Base-by-base conservation (phyloP, 1,140 invertebrate genomes). In the Kradibia gibbosae region DNA sequence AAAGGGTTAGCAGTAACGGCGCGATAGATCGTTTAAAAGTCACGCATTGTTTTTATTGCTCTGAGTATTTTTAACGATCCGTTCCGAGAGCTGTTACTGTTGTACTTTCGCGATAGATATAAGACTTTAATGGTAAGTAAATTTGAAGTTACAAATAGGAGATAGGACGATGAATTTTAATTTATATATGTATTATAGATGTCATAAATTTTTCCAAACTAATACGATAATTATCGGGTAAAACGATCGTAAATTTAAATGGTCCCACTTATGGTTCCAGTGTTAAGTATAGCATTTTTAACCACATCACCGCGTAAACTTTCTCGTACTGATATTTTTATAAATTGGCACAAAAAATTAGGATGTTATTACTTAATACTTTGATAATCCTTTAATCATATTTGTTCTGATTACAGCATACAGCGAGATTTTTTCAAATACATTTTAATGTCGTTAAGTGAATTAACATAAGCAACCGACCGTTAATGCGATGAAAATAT, bases 31-130 rank as follows among this genome's bases (percentile, higher is more conserved):
- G 57, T 48, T 65, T 77, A 50, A 77, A 67, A 45, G 75, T 67
- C 60, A 62, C 60, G 57, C 75, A 25, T 67, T 77, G 42, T 77
- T 77, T 77, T 77, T 77, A 77, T 77, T 67, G 45, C 75, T 77
- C 57, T n/a, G 57, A 50, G 60, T 48, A 48, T 77, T 77, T 77
- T 67, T 65, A 65, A 67, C 75, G 34, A 65, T 53, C 73, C 73
- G 31, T 62, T 76, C 36, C 22, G 4, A 76, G 36, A 42, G 39
- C 36, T 39, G n/a, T 77, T 50, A 67, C 50, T 1, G 75, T 36
- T 39, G 75, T 36, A 17, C 22, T 45, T 25, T 62, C 34, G 36
- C 42, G 55, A 45, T 11, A 36, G 28, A 17, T 67, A 25, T 50
- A 50, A 28, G 42, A 67, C 75, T 77, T 36, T 77, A 77, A 77